Percentiles rank a stretch among this genome's conserved stretches.
Evolutionary conservation across 1,140 invertebrate species (phyloP).

Genomic region (Ceratina japonica): DNA sequence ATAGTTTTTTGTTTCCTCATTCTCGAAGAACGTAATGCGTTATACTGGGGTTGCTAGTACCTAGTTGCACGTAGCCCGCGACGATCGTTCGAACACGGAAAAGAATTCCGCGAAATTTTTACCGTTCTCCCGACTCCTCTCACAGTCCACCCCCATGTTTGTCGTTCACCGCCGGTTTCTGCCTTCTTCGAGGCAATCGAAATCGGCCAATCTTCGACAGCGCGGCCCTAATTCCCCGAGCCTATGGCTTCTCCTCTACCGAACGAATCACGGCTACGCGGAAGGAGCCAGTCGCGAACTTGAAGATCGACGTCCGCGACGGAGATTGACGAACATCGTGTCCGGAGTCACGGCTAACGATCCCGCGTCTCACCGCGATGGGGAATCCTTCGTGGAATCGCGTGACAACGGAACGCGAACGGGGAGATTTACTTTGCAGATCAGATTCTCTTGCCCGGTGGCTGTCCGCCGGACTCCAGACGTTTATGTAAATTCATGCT

Average conservation of each 20-base stretch:
- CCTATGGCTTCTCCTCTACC: neutral
- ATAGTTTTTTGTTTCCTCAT: too few species aligned
- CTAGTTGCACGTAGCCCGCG: slow-evolving; percentile 18
- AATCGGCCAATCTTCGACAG: slow-evolving; percentile 39
- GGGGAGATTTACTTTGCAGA: slow-evolving; percentile 5
- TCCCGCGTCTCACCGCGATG: neutral
- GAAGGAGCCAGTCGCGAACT: neutral
- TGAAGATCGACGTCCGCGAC: slow-evolving; percentile 4
- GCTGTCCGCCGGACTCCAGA: neutral
- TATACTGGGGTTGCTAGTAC: too few species aligned
- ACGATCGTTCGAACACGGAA: slow-evolving; percentile 25
- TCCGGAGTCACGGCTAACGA: slow-evolving; percentile 12
- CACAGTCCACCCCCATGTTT: neutral
- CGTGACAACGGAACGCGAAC: neutral
- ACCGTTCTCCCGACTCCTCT: neutral
- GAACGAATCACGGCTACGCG: slow-evolving; percentile 16
- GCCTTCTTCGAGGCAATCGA: slow-evolving; percentile 16
- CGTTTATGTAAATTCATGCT: too few species aligned
- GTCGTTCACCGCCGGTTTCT: neutral
- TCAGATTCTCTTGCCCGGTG: slow-evolving; percentile 24
- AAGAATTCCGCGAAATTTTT: slow-evolving; percentile 15
- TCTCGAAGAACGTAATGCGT: too few species aligned
- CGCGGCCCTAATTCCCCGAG: slow-evolving; percentile 15
- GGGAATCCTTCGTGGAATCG: neutral
- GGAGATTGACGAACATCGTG: slow-evolving; percentile 32